phyloP scores from a whole-genome alignment of 2,797 vertebrate genomes.

The Sebastes alutus region DNA sequence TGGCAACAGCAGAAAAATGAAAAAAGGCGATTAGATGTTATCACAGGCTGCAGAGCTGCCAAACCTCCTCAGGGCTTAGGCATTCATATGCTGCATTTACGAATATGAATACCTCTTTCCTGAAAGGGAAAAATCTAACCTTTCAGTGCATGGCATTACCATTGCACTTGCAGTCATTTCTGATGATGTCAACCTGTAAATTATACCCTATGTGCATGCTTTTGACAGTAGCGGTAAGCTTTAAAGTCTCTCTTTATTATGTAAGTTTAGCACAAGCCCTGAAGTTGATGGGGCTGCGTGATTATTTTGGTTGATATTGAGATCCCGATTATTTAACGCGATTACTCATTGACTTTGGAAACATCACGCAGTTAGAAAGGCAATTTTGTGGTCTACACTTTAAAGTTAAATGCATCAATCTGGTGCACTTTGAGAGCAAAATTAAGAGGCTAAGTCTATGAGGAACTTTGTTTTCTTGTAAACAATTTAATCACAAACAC shows the following conservation, averaged over 20 bases:
- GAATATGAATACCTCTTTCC: constrained; percentile 70
- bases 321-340: too few relatives aligned
- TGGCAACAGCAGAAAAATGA: constrained; percentile 53
- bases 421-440: too few relatives aligned
- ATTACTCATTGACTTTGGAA: too few relatives aligned
- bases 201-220: constrained; percentile 64
- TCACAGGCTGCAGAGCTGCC: constrained; percentile 75
- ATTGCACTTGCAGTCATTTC: constrained; percentile 72
- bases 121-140: constrained; percentile 55
- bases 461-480: too few relatives aligned
- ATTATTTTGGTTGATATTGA: too few relatives aligned
- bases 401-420: too few relatives aligned
- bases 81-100: constrained; percentile 67
- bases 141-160: constrained; percentile 77
- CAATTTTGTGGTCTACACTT: too few relatives aligned
- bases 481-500: too few relatives aligned
- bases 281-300: neutral
- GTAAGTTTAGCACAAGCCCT: constrained; percentile 4
- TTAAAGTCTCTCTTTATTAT: constrained; percentile 16
- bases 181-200: constrained; percentile 44
- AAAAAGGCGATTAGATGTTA: constrained; percentile 62
- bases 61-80: constrained; percentile 68
- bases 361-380: too few relatives aligned
- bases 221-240: constrained; percentile 27
- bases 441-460: too few relatives aligned